These are phyloP conservation scores for Rhamnusium bicolor DNA, from an alignment of 2,888 invertebrate genomes.

Conservation along the genomic window DNA sequence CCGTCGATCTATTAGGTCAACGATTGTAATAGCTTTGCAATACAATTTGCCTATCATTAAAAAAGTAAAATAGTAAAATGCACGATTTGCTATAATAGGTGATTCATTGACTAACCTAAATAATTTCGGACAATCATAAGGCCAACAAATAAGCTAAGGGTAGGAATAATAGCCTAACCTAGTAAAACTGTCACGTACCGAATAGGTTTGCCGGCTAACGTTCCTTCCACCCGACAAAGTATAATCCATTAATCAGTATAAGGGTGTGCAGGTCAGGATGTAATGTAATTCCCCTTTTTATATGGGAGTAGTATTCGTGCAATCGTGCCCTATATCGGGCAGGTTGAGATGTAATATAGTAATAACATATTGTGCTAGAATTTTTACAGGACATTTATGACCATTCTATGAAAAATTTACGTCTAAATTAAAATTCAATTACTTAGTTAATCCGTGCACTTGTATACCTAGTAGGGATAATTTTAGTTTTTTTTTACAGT, in stretches of 20 bases:
- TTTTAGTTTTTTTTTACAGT: background rate
- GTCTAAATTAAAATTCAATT: background rate
- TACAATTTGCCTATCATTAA: too few relatives aligned
- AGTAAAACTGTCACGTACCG: background rate
- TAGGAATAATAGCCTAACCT: background rate
- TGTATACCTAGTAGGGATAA: background rate
- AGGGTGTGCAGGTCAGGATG: slow-evolving; percentile 30
- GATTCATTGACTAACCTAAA: too few relatives aligned
- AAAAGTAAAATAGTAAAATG: too few relatives aligned
- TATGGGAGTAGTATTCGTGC: slow-evolving; percentile 14
- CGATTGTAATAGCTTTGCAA: too few relatives aligned
- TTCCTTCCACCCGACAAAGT: background rate
- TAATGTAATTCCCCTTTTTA: slow-evolving; percentile 24
- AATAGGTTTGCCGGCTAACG: background rate
- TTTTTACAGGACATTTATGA: slow-evolving; percentile 8
- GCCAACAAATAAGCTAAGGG: too few relatives aligned
- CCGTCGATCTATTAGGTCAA: too few relatives aligned
- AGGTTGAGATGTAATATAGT: background rate
- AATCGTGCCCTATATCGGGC: slow-evolving; percentile 21
- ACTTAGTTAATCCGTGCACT: slow-evolving; percentile 21
- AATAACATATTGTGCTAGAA: background rate
- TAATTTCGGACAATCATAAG: too few relatives aligned
- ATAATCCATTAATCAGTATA: slow-evolving; percentile 21
- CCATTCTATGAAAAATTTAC: background rate
- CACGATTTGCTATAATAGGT: too few relatives aligned